Evolutionary conservation across 1,140 invertebrate species (phyloP).

Genomic region (Drosophila subobscura): DNA sequence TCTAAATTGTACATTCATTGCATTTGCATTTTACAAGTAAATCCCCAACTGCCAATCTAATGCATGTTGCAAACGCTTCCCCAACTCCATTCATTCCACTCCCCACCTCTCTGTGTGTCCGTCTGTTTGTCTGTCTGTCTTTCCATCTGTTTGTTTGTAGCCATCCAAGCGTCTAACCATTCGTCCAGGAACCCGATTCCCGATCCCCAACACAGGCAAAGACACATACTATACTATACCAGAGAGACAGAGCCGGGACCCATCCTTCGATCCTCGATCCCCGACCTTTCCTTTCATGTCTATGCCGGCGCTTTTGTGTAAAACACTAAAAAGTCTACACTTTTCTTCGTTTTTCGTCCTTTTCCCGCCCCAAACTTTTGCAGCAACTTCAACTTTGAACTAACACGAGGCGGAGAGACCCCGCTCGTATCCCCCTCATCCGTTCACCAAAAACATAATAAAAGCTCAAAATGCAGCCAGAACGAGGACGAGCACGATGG

Average conservation of each 20-base stretch:
- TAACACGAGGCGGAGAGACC: conserved; percentile 46
- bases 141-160: conserved; percentile 74
- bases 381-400: conserved; percentile 72
- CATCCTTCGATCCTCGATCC: conserved; percentile 8
- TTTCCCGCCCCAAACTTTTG: conserved; percentile 27
- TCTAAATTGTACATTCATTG: conserved; percentile 81
- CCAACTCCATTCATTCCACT: conserved; percentile 43
- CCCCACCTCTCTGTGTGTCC: conserved; percentile 13
- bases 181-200: conserved; percentile 58
- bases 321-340: conserved; percentile 76
- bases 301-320: conserved; percentile 77
- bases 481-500: conserved; percentile 1
- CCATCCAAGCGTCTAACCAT: conserved; percentile 78
- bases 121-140: not conserved
- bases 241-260: too few species aligned
- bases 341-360: conserved; percentile 43
- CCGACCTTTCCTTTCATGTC: conserved; percentile 57
- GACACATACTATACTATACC: too few species aligned
- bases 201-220: conserved; percentile 8
- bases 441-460: conserved; percentile 64
- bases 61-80: conserved; percentile 70
- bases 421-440: not conserved
- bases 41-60: conserved; percentile 81
- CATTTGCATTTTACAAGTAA: conserved; percentile 82
- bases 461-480: conserved; percentile 73